Evolutionary conservation across 2,888 invertebrate genomes (phyloP), one percentile per base, ranked within the genome.

Genomic region (Carcina quercana): DNA sequence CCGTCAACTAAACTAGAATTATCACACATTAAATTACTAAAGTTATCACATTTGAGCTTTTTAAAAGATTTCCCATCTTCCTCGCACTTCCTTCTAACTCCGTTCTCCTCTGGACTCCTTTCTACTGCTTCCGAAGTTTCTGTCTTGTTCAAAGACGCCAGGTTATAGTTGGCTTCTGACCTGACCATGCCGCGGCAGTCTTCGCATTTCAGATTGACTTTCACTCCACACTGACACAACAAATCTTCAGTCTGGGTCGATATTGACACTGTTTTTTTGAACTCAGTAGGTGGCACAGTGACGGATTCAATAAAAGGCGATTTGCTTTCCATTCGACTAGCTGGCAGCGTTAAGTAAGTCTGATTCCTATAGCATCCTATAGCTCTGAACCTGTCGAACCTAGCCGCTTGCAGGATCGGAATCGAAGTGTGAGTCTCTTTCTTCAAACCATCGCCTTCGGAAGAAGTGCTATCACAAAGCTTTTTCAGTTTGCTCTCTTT

Each of bases 41-140:
- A 52, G 12, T 24, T 24, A 64, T 83, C 83, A 82, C 82, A 83
- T 75, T 83, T 82, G 52, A 63, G 76, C 72, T 82, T 82, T 49
- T 79, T 75, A 40, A 68, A 52, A 50, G 61, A 53, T 37, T 67
- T 71, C 6, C 59, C 66, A 20, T 65, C 69, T 3, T 68, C 70
- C 15, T 65, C 67, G 22, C 60, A 60, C 51, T 65, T 69, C 26
- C 68, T 45, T 20, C 72, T 50, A 5, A 59, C 63, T 5, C 67
- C 67, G 25, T 58, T 64, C 28, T 67, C 55, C 24, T 38, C 43
- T 25, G 33, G 28, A 19, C 64, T 85, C 78, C 15, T 86, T 66
- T 50, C 87, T 40, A 87, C 87, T 32, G 87, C 87, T 41, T 86
- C 86, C 37, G 87, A 47, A 30, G 85, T 60, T 46, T 87, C 86